Evolutionary conservation across 2,113 vertebrate genomes (phyloP), one percentile per base, ranked within the genome.

Genomic region (Sinocyclocheilus anshuiensis): DNA sequence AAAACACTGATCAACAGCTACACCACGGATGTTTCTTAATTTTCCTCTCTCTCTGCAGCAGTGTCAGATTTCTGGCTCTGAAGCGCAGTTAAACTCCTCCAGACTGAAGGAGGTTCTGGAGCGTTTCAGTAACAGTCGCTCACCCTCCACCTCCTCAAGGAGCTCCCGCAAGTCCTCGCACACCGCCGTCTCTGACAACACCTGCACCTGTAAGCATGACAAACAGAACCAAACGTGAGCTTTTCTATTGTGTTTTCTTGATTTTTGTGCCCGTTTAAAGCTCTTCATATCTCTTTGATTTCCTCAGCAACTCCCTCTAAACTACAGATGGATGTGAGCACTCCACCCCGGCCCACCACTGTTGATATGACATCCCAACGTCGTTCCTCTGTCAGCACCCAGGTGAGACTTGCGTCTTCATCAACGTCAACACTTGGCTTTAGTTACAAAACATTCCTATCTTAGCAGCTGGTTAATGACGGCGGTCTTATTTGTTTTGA

Each of bases 71-170:
- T 98, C 97, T 65, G 95, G 95, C 16, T 97, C 96, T 76, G 97
- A 99, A 92, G 97, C 97, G 24, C 96, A 97, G 83, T 96, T 98
- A 89, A 99, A 97, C 71, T 97, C 97, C 15, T 97, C 97, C 90
- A 97, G 97, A 91, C 96, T 99, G 84, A 99, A 99, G 92, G 97
- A 99, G 93, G 97, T 96, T 15, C 92, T 99, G 89, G 98, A 99
- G 92, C 96, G 96, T 77, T 98, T 99, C 90, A 97, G 98, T 91
- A 96, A 90, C 89, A 98, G 97, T 89, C 96, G 95, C 84, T 96
- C 98, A 4, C 95, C 97, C 69, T 99, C 98, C 50, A 96, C 96
- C 33, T 99, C 98, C 29, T 99, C 98, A 0, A 94, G 94, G 65
- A 98, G 97, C 93, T 99, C 97, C 53, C 96, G 92, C 89, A 98